Base-by-base conservation (phyloP, 2,113 vertebrate genomes). In the Ictidomys tridecemlineatus region DNA sequence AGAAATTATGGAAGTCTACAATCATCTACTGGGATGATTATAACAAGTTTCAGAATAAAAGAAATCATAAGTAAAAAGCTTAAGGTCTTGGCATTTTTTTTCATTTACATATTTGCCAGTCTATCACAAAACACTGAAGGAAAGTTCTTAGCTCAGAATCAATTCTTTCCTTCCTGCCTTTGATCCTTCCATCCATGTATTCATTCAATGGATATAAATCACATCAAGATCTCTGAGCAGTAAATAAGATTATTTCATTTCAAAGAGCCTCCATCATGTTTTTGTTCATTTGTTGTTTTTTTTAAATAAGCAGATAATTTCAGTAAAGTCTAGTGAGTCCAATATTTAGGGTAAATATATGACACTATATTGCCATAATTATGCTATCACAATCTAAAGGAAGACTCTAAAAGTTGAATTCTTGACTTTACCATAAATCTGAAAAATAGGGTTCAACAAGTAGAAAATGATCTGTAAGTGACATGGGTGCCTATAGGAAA, bases 11-110 rank as follows among this genome's bases (percentile, higher is more conserved):
- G 70, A 77, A 72, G 20, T 63, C 61, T 63, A 26, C 0, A 63
- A 28, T 65, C 34, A 58, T 28, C 56, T 73, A 73, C 30, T 5
- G 6, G 91, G 85, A 65, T 80, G 42, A 80, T 11, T 80, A 28
- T 48, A 70, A 74, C 6, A 72, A 20, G 12, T n/a, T 90, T 84
- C 79, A 94, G 22, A 92, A 92, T 63, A 6, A 93, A 96, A 90
- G 30, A 85, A 61, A 7, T 18, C 67, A 9, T 65, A 76, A 90
- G 56, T 70, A 83, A 79, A 76, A 90, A 85, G 1, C 12, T 79
- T 39, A 69, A 56, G 13, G 7, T 67, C 89, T 16, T 77, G 1
- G 77, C 61, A 63, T 63, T 63, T 58, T n/a, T 11, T 48, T 85
- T 48, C 17, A 6, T 56, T 58, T 73, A 34, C 8, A 30, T 61